A percentile compares a stretch with the other conserved stretches of the same genome.
Conservation (phyloP, 2,113 vertebrate species). For the Rhineura floridana region DNA sequence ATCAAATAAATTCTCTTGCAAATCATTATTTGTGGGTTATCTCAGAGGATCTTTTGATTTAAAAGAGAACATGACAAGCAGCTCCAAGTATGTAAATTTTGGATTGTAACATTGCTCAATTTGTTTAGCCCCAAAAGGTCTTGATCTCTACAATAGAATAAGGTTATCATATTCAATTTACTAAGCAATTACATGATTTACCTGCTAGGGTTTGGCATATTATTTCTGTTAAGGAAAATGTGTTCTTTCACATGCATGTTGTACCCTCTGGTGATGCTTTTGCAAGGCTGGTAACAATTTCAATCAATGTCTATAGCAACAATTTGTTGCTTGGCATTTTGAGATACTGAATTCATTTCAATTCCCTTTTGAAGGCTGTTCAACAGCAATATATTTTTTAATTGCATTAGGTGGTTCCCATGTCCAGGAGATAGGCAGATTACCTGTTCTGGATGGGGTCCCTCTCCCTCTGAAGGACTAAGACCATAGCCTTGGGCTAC, state of each 20-base stretch:
- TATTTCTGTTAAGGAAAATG: background rate
- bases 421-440: too few species aligned
- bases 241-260: background rate
- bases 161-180: background rate
- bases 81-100: background rate
- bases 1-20: background rate
- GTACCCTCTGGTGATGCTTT: background rate
- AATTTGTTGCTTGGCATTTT: background rate
- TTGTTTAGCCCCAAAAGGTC: background rate
- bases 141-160: background rate
- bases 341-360: background rate
- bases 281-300: background rate
- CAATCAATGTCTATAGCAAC: background rate
- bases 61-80: background rate
- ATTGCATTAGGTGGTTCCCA: too few species aligned
- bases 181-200: background rate
- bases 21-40: background rate
- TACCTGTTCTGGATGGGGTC: too few species aligned
- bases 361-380: background rate
- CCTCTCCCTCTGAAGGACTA: too few species aligned
- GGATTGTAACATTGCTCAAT: background rate
- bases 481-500: too few species aligned
- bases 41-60: background rate
- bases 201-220: background rate
- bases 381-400: background rate